phyloP scores from a whole-genome alignment of 2,888 invertebrate genomes.

The Corythucha ciliata region DNA sequence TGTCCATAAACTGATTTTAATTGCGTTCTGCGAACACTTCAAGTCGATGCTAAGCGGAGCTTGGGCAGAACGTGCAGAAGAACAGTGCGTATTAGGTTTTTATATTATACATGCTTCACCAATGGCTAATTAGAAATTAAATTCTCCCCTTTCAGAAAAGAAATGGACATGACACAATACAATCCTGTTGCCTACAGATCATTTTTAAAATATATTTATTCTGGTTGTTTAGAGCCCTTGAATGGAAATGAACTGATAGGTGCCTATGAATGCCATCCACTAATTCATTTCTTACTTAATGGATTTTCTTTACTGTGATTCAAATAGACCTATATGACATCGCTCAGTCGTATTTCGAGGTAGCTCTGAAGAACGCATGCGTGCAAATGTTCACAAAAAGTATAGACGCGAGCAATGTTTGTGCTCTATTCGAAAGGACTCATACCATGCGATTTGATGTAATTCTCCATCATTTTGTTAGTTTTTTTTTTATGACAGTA shows the following conservation, averaged over 20 bases:
- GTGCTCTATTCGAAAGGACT: conserved; percentile 7
- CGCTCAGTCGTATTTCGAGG: conserved; percentile 24
- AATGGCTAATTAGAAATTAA: background rate
- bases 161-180: conserved; percentile 22
- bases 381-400: conserved; percentile 20
- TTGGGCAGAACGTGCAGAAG: conserved; percentile 25
- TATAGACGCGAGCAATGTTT: conserved; percentile 12
- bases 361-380: conserved; percentile 19
- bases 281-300: no score
- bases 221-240: conserved; percentile 22
- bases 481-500: no score
- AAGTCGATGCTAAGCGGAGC: conserved; percentile 24
- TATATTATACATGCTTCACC: background rate
- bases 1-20: conserved; percentile 24
- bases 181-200: conserved; percentile 25
- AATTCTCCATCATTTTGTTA: no score
- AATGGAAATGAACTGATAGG: conserved; percentile 23
- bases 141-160: background rate
- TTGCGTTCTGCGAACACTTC: conserved; percentile 26
- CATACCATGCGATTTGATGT: no score
- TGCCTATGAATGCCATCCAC: conserved; percentile 2
- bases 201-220: conserved; percentile 27
- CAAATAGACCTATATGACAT: conserved; percentile 26
- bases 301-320: background rate
- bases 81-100: background rate